Percentiles rank a stretch among this genome's conserved stretches.
These are phyloP conservation scores for Eira barbara DNA, from an alignment of 2,113 vertebrate genomes.

Conservation along the genomic window DNA sequence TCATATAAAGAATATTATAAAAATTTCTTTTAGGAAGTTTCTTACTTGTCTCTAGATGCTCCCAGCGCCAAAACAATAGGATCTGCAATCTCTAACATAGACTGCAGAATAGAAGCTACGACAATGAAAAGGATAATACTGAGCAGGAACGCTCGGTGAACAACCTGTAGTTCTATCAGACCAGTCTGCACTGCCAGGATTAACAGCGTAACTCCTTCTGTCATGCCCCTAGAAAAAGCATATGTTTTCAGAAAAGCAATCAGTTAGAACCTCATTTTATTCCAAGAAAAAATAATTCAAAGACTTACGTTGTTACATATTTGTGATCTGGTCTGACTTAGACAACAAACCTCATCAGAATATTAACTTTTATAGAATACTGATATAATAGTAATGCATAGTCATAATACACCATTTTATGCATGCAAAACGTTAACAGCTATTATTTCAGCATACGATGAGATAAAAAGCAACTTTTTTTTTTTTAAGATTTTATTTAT, in stretches of 20 bases:
- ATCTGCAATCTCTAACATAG: conserved; percentile 99
- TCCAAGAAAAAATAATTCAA: conserved; percentile 19
- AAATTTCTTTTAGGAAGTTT: conserved; percentile 52
- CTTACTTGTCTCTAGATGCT: conserved; percentile 98
- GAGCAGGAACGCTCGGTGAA: conserved; percentile 97
- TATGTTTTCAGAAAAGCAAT: conserved; percentile 7
- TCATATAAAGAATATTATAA: neutral
- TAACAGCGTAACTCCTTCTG: conserved; percentile 95
- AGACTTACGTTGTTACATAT: neutral
- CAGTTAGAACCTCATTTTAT: neutral
- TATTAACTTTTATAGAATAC: neutral
- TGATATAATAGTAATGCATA: neutral
- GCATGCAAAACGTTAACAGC: neutral
- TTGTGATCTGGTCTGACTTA: neutral
- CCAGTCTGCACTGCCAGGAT: conserved; percentile 98
- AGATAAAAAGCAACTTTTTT: neutral
- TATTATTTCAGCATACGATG: neutral
- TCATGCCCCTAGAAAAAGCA: conserved; percentile 92
- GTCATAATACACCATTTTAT: neutral
- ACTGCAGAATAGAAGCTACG: conserved; percentile 97
- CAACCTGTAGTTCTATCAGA: conserved; percentile 97
- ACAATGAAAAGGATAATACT: conserved; percentile 99
- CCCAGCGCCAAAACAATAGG: conserved; percentile 97
- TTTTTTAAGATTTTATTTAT: no score
- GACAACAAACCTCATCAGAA: neutral